These are phyloP conservation scores for Gallinago jamesoni DNA, from an alignment of 2,113 vertebrate genomes.

Conservation along the genomic window DNA sequence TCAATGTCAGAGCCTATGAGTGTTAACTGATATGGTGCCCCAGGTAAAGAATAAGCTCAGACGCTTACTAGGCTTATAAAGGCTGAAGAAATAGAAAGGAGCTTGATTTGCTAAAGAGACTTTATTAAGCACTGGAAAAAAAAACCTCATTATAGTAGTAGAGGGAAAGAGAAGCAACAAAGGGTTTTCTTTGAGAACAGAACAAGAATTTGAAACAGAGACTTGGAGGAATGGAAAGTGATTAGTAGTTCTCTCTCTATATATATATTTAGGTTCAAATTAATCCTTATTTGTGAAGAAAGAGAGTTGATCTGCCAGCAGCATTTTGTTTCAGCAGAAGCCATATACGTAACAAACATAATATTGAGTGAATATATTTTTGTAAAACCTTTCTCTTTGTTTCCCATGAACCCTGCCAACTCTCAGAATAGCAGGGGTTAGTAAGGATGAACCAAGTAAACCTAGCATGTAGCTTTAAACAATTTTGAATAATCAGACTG, in stretches of 20 bases:
- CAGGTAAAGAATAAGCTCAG: background rate
- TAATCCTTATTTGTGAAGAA: background rate
- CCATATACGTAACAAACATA: background rate
- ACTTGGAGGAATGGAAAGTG: background rate
- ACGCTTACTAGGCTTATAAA: background rate
- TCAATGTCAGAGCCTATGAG: background rate
- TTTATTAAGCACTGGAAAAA: background rate
- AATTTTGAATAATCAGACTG: background rate
- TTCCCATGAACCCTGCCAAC: background rate
- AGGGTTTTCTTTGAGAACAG: background rate
- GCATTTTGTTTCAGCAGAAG: background rate
- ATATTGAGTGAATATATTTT: background rate
- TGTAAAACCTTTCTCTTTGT: background rate
- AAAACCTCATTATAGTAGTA: background rate
- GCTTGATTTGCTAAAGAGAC: background rate
- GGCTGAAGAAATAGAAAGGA: background rate
- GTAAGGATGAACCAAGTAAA: background rate
- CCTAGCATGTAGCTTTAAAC: background rate
- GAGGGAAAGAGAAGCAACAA: background rate
- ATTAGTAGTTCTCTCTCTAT: background rate
- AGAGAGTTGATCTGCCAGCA: background rate
- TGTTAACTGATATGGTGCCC: background rate
- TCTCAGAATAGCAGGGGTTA: background rate
- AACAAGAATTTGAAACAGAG: background rate
- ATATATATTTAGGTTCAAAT: background rate